These are phyloP conservation scores for Charina bottae DNA, from an alignment of 2,113 vertebrate genomes.

Conservation along the genomic window DNA sequence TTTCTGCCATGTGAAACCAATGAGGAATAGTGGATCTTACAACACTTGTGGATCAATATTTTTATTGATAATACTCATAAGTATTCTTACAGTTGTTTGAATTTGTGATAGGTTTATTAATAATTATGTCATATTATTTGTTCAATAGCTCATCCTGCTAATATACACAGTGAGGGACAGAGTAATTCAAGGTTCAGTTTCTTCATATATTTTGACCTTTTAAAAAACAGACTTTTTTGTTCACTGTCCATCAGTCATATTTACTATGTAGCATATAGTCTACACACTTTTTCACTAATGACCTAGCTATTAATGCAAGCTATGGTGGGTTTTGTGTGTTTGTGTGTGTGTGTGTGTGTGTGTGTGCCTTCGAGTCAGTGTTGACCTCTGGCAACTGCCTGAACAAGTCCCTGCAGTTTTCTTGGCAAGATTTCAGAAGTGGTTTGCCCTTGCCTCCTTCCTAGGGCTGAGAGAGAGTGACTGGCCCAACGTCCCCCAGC, in stretches of 20 bases:
- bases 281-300: neutral
- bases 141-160: neutral
- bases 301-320: neutral
- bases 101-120: neutral
- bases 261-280: neutral
- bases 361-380: neutral
- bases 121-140: neutral
- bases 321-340: neutral
- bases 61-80: neutral
- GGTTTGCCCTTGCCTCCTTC: neutral
- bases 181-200: neutral
- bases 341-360: neutral
- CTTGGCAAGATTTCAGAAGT: neutral
- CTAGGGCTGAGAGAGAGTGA: neutral
- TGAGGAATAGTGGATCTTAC: neutral
- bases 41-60: neutral
- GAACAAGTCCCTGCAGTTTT: neutral
- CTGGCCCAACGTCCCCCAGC: neutral
- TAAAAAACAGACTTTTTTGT: neutral
- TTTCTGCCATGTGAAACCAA: neutral
- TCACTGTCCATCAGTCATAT: neutral
- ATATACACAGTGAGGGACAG: neutral
- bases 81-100: neutral
- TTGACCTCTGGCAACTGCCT: neutral
- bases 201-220: neutral